Base-by-base conservation (phyloP, 2,888 invertebrate genomes). In the Coelopa pilipes region DNA sequence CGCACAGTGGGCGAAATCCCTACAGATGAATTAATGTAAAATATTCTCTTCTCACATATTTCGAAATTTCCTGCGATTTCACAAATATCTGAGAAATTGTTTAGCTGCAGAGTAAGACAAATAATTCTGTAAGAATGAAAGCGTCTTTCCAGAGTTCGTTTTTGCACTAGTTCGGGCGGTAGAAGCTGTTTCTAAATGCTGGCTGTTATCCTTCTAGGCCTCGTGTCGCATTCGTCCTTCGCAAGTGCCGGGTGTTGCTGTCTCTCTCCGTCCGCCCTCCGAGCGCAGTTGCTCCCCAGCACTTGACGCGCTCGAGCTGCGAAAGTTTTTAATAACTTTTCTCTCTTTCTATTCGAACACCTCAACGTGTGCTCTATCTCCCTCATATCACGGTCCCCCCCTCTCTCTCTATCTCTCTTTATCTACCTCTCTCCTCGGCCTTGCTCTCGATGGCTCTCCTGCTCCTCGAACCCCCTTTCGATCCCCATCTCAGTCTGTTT, bases 271-370 rank as follows among this genome's bases (percentile, higher is more conserved):
- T 53, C 15, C 45, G n/a, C 15, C 62, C 34, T 34, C 62, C 13
- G 15, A 62, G n/a, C 17, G 13, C 24, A n/a, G 12, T 45, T 19
- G 24, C n/a, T n/a, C n/a, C n/a, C n/a, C n/a, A n/a, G n/a, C n/a
- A 34, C 24, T 62, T 34, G 34, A 34, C n/a, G 24, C 53, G 24
- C 53, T 53, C n/a, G 34, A 12, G 45, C 34, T 34, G 62, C 45
- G 34, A 62, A 62, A 62, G 62, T 62, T 62, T 59, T 62, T 62
- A 62, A 62, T 62, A 62, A 62, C 62, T 24, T 62, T 62, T 34
- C 34, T 24, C 62, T 62, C 34, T 62, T 62, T 59, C 57, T 59
- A 21, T 3, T 9, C 57, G 24, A 59, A 59, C 57, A 59, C 57
- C 57, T 59, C 24, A 59, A 59, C 57, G 17, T 59, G 19, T 59